These are phyloP conservation scores for Lordiphosa collinella DNA, from an alignment of 1,140 invertebrate species.

Conservation along the genomic window DNA sequence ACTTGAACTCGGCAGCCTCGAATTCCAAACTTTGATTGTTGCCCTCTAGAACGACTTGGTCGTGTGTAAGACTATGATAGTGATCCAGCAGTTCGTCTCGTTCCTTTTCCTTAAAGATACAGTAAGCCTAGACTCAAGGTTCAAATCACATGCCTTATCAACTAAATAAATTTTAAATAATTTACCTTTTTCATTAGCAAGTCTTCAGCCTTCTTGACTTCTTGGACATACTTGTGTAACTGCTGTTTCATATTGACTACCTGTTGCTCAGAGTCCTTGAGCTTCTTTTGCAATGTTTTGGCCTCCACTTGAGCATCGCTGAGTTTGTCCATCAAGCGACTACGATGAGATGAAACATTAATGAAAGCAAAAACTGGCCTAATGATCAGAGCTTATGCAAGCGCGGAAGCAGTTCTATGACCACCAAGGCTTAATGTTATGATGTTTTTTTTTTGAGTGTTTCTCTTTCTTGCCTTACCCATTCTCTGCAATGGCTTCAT, in stretches of 20 bases:
- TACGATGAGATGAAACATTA: conserved; percentile 23
- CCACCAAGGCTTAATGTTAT: conserved; percentile 32
- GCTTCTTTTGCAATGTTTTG: conserved; percentile 80
- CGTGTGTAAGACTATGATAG: conserved; percentile 83
- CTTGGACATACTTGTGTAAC: conserved; percentile 84
- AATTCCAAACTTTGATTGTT: conserved; percentile 85
- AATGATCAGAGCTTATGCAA: conserved; percentile 28
- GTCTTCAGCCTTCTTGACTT: conserved; percentile 84
- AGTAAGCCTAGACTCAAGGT: conserved; percentile 37
- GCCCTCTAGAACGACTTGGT: conserved; percentile 83
- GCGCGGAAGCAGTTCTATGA: conserved; percentile 44
- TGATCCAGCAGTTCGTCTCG: conserved; percentile 84
- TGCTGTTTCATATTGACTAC: conserved; percentile 83
- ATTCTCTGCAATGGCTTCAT: conserved; percentile 76
- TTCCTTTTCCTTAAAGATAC: conserved; percentile 82
- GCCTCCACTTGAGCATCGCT: conserved; percentile 79
- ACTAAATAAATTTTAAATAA: conserved; percentile 10
- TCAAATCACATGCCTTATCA: conserved; percentile 17
- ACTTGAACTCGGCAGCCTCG: conserved; percentile 82
- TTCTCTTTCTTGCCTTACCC: conserved; percentile 38
- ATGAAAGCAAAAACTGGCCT: conserved; percentile 32
- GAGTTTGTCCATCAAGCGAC: conserved; percentile 59
- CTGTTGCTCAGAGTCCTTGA: conserved; percentile 82
- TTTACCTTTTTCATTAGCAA: conserved; percentile 82
- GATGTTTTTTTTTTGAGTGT: neutral